Base-by-base conservation (phyloP, 2,888 invertebrate genomes). In the Criorhina ranunculi region DNA sequence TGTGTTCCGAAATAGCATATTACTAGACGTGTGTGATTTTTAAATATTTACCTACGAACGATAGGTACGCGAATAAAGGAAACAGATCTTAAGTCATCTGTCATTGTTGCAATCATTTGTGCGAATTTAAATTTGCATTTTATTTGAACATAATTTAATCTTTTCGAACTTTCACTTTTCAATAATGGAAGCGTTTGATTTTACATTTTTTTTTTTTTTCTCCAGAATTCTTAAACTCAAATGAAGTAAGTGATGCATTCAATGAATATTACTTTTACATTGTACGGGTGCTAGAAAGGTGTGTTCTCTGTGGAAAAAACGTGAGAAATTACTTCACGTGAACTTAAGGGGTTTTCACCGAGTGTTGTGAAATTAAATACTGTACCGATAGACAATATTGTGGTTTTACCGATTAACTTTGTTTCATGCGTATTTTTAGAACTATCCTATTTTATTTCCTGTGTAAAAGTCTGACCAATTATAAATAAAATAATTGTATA, bases 261-360 rank as follows among this genome's bases (percentile, higher is more conserved):
- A 7, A 37, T 8, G n/a, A 11, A 33, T 7, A 44, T 55, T 55
- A 4, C 11, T 62, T 24, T 4, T 24, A 24, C 24, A 4, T 24
- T 24, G 24, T 24, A 24, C 2, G 15, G 24, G 11, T 12, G 9
- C 9, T 5, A 24, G 24, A 5, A 7, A 37, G 17, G 31, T 37
- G 53, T 31, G 42, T 31, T 57, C 57, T 6, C 8, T 15, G 5
- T n/a, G n/a, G n/a, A n/a, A 24, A 46, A 59, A 33, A 33, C 44
- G 44, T 69, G 53, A 19, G 69, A 37, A 59, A 35, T 9, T 11
- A 33, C 3, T 70, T 17, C 53, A 55, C 55, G 67, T 57, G 57
- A 57, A 70, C 8, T 33, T 7, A 8, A 37, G 24, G 35, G 70
- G 46, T 29, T 70, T 31, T 17, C 9, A 5, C 5, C 40, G 15